These are phyloP conservation scores for Drosophila ironensis DNA, from an alignment of 1,140 invertebrate genomes.

Conservation along the genomic window DNA sequence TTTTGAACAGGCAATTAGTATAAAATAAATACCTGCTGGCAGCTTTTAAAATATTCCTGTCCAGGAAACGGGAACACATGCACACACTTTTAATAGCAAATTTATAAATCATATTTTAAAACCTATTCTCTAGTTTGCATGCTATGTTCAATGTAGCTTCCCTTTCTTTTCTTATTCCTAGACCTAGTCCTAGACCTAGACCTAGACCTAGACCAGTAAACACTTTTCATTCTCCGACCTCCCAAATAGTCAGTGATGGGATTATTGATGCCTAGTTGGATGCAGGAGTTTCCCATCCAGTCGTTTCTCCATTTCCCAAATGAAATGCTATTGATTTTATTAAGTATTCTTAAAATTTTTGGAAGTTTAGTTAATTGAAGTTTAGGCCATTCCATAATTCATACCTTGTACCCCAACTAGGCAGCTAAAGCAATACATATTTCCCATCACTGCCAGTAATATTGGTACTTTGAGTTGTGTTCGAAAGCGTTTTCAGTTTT, in stretches of 20 bases:
- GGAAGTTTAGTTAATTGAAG: no score
- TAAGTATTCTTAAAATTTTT: no score
- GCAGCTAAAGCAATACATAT: background rate
- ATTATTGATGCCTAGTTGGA: background rate
- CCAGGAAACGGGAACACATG: no score
- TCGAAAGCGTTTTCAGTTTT: constrained; percentile 3
- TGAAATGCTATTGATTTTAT: no score
- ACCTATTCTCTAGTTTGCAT: no score
- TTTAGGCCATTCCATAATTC: no score
- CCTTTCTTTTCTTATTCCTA: constrained; percentile 19
- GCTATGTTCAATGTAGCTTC: constrained; percentile 26
- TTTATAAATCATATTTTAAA: no score
- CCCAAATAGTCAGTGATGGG: background rate
- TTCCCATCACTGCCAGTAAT: constrained; percentile 43
- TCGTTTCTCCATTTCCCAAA: no score
- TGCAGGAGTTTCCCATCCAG: background rate
- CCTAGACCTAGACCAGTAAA: constrained; percentile 34
- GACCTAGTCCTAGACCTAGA: constrained; percentile 6
- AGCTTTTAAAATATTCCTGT: no score
- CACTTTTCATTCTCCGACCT: constrained; percentile 34
- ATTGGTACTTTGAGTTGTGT: constrained; percentile 65
- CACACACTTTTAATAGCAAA: no score
- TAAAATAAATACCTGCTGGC: no score
- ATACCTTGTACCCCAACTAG: background rate
- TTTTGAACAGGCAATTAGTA: no score